Conservation (phyloP, 2,888 invertebrate genomes). For the Xestobium rufovillosum region DNA sequence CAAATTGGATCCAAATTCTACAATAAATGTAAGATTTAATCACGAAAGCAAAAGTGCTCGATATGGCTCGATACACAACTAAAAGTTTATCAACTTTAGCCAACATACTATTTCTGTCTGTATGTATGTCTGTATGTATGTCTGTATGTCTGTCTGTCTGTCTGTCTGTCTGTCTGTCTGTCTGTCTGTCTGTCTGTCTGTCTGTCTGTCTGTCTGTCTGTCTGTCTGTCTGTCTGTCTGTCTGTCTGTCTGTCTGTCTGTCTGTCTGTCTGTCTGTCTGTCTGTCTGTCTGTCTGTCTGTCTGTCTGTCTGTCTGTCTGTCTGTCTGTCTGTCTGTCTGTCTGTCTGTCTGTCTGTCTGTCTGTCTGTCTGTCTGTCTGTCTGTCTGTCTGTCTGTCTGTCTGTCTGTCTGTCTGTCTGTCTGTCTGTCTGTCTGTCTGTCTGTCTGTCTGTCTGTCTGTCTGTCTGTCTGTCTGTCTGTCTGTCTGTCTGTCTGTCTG, state of each 20-base stretch:
- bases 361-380: slow-evolving; percentile 4
- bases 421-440: slow-evolving; percentile 21
- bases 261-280: slow-evolving; percentile 4
- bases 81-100: no score
- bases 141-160: no score
- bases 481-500: slow-evolving; percentile 21
- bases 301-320: slow-evolving; percentile 4
- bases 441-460: slow-evolving; percentile 21
- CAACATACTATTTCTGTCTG: no score
- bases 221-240: slow-evolving; percentile 4
- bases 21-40: no score
- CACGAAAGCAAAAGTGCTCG: no score
- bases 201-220: slow-evolving; percentile 4
- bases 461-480: slow-evolving; percentile 23
- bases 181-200: slow-evolving; percentile 4
- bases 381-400: slow-evolving; percentile 19
- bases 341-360: slow-evolving; percentile 4
- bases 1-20: no score
- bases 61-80: no score
- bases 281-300: slow-evolving; percentile 4
- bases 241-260: slow-evolving; percentile 4
- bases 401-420: slow-evolving; percentile 21
- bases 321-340: slow-evolving; percentile 4
- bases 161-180: no score
- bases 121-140: no score